Base-by-base conservation (phyloP, 2,113 vertebrate genomes). In the Picathartes gymnocephalus region DNA sequence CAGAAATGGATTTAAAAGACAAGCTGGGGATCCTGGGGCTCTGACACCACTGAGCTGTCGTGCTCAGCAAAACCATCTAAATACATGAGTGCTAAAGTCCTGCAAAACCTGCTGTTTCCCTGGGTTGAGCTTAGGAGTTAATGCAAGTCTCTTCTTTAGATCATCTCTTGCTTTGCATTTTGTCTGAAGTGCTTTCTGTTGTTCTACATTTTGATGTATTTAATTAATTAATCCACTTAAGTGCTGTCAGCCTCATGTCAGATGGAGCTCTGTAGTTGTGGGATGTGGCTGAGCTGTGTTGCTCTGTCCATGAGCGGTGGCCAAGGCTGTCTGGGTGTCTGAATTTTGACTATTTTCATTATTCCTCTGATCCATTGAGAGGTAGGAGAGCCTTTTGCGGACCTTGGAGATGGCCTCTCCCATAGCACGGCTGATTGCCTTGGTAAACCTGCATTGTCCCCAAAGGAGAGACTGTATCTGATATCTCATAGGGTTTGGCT, bases 1-100 rank as follows among this genome's bases (percentile, higher is more conserved):
- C 23, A 65, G 74, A 62, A 81, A 50, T 17, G 58, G 54, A 93
- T 93, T 93, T 91, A 88, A 86, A 71, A 65, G 70, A 66, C 50
- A 69, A 47, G 54, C 17, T 19, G 74, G 68, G 69, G 62, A 45
- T 42, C 60, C 87, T 56, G 70, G 1, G 64, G 45, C 64, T 88
- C 86, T 84, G 81, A 88, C 44, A 3, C 87, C 70, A 33, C 82
- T 15, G 56, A 60, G 56, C 64, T n/a, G 61, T 48, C 1, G 0
- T 4, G 2, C 35, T 72, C 56, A 40, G 84, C 74, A 64, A 68
- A 93, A 79, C 24, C 39, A 33, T 10, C 64, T 50, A 27, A 80
- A 79, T 65, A 70, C 50, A 27, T 0, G 7, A 64, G 60, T 53
- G 37, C 44, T 76, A 39, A 74, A 76, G 57, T 57, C 44, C 58